Conservation (phyloP, 2,888 invertebrate species). For the Anoncus sp. region DNA sequence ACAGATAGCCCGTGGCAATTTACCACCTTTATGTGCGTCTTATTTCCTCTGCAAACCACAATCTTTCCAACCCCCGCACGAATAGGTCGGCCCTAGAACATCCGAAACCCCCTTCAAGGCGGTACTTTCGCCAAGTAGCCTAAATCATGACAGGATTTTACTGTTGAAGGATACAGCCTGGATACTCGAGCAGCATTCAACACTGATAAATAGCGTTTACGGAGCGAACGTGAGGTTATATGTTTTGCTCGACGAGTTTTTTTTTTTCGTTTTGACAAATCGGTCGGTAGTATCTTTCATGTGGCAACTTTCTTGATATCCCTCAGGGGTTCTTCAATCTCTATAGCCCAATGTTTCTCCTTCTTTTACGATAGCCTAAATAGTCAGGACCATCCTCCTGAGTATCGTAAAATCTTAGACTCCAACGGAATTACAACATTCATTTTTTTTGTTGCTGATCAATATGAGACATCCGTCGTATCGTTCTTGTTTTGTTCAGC, state of each 20-base stretch:
- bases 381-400: conserved; percentile 32
- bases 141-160: conserved; percentile 62
- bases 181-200: conserved; percentile 44
- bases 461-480: too few relatives aligned
- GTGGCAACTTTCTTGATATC: conserved; percentile 71
- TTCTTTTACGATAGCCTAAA: conserved; percentile 36
- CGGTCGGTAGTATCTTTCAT: conserved; percentile 68
- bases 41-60: neutral
- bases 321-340: conserved; percentile 58
- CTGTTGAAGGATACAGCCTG: conserved; percentile 50
- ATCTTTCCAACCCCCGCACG: conserved; percentile 9
- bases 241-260: conserved; percentile 36
- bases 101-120: conserved; percentile 5
- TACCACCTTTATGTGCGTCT: conserved; percentile 51
- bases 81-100: neutral
- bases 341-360: conserved; percentile 50
- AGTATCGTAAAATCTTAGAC: conserved; percentile 18
- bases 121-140: conserved; percentile 43
- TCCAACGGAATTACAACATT: neutral
- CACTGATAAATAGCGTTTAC: conserved; percentile 57
- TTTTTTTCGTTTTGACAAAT: conserved; percentile 64
- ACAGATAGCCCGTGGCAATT: conserved; percentile 59
- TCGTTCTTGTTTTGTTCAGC: too few relatives aligned
- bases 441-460: conserved; percentile 9
- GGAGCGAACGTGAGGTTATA: conserved; percentile 36